Base-by-base conservation (phyloP, 2,113 vertebrate species). In the Tragelaphus buxtoni region DNA sequence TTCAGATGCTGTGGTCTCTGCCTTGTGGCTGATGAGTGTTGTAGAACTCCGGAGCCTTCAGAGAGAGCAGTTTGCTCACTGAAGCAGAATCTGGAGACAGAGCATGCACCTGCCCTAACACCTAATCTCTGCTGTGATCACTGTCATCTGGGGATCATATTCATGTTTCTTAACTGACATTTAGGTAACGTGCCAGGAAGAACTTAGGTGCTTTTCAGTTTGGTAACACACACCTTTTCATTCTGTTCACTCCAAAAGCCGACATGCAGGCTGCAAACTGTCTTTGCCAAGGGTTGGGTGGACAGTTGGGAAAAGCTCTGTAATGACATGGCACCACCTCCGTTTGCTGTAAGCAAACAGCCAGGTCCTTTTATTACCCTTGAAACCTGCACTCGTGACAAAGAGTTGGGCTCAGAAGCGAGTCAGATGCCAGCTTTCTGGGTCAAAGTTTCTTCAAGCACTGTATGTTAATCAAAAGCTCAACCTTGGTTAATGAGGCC, bases 331-430 rank as follows among this genome's bases (percentile, higher is more conserved):
- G 97, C 96, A 90, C 98, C 93, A 97, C 98, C 98, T 98, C 96
- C 96, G 0, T 96, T 93, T 91, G 87, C 97, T 84, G 63, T 98
- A 83, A 97, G 98, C 97, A 99, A 99, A 99, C 98, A 99, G 5
- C 22, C 51, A 47, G 98, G 96, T 97, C 97, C 97, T 98, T 98
- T 98, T 81, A 12, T 81, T 98, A 98, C 97, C 98, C 98, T 98
- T 98, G 98, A 98, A 98, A 96, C 87, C 81, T 74, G 96, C 94
- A 96, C 97, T 98, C 80, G 90, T 98, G 97, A 98, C 97, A 97
- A 95, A 98, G 42, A 97, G 97, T 97, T 98, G 91, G 0, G 7
- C 28, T 22, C 69, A 49, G 88, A 93, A 88, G 92, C 90, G 61
- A 88, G 92, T 81, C 82, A 96, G 97, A 96, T 1, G 53, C 97